These are phyloP conservation scores for Polyergus mexicanus DNA, from an alignment of 1,140 invertebrate species.

Conservation along the genomic window DNA sequence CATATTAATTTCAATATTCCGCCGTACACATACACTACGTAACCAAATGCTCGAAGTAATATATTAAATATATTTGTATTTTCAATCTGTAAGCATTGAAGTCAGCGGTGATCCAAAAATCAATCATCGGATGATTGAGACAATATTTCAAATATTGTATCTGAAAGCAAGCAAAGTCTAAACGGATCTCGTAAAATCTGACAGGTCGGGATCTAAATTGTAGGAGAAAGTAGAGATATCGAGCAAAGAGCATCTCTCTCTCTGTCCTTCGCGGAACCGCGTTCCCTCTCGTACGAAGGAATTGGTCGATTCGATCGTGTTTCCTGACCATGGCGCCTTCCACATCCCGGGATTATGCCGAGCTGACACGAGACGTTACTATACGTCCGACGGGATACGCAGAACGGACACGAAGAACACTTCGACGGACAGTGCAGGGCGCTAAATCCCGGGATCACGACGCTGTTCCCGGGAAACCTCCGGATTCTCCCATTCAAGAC, in stretches of 20 bases:
- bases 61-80: slow-evolving; percentile 1
- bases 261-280: slow-evolving; percentile 64
- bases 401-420: slow-evolving; percentile 71
- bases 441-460: slow-evolving; percentile 75
- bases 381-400: slow-evolving; percentile 70
- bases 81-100: background rate
- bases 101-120: background rate
- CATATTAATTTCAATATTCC: background rate
- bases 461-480: slow-evolving; percentile 70
- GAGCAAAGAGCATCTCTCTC: slow-evolving; percentile 63
- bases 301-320: slow-evolving; percentile 80
- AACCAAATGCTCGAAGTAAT: background rate
- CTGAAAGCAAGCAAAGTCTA: slow-evolving; percentile 14
- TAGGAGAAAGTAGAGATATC: slow-evolving; percentile 56
- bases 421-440: slow-evolving; percentile 71
- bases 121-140: background rate
- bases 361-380: slow-evolving; percentile 82
- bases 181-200: slow-evolving; percentile 31
- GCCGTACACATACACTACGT: background rate
- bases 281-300: slow-evolving; percentile 58
- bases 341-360: slow-evolving; percentile 83
- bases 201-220: slow-evolving; percentile 42
- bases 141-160: background rate
- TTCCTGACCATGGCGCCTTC: slow-evolving; percentile 81
- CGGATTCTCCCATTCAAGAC: slow-evolving; percentile 64